Conservation (phyloP, 1,140 invertebrate genomes). For the Homalodisca vitripennis region DNA sequence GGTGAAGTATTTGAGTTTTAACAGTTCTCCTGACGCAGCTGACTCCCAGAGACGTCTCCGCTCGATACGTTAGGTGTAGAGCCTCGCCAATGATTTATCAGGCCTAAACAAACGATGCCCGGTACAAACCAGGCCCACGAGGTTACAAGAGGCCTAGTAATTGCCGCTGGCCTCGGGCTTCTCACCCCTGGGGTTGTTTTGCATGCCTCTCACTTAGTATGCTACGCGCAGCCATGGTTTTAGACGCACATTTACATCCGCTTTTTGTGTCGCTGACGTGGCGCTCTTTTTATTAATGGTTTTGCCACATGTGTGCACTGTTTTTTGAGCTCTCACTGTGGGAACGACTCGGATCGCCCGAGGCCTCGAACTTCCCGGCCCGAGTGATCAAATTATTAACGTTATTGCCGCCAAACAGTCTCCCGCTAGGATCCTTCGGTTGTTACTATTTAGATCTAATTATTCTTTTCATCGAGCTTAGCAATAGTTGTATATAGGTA, state of each 20-base stretch:
- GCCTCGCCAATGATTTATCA: slow-evolving; percentile 10
- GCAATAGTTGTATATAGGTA: too few relatives aligned
- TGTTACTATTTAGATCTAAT: not conserved
- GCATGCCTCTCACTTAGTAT: slow-evolving; percentile 28
- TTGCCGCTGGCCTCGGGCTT: not conserved
- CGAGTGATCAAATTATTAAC: slow-evolving; percentile 8
- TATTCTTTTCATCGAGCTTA: too few relatives aligned
- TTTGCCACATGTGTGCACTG: slow-evolving; percentile 19
- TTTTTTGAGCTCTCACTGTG: slow-evolving; percentile 17
- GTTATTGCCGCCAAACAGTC: not conserved
- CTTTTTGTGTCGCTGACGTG: slow-evolving; percentile 13
- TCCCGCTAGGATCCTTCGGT: not conserved
- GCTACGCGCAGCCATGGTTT: slow-evolving; percentile 16
- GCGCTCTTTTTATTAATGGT: slow-evolving; percentile 30
- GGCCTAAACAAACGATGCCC: slow-evolving; percentile 6
- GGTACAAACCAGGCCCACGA: not conserved
- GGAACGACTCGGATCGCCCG: not conserved
- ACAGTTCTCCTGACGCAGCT: too few relatives aligned
- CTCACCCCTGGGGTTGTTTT: not conserved
- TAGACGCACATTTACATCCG: slow-evolving; percentile 22
- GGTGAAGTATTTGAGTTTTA: too few relatives aligned
- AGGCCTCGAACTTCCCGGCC: not conserved
- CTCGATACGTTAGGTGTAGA: too few relatives aligned
- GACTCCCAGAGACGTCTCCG: too few relatives aligned
- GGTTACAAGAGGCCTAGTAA: not conserved